Evolutionary conservation across 2,113 vertebrate genomes (phyloP).

Genomic region (Pantherophis guttatus): DNA sequence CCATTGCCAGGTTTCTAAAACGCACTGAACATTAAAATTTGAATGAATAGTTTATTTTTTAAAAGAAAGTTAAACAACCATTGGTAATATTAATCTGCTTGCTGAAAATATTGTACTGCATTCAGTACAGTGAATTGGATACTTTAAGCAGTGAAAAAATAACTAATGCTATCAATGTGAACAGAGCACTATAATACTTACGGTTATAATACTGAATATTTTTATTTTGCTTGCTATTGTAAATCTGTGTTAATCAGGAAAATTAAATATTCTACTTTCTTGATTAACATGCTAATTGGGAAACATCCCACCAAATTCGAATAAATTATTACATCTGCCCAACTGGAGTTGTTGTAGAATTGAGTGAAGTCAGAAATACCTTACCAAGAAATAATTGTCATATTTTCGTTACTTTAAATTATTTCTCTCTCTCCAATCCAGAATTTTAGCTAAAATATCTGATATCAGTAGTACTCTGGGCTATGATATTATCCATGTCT

Average conservation of each 20-base stretch:
- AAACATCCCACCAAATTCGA: neutral
- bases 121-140: neutral
- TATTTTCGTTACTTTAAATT: neutral
- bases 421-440: neutral
- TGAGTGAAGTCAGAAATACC: neutral
- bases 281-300: neutral
- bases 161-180: neutral
- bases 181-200: neutral
- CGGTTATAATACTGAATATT: neutral
- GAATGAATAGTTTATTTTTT: slow-evolving; percentile 28
- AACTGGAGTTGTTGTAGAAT: neutral
- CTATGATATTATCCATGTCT: neutral
- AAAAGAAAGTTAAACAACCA: neutral
- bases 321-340: neutral
- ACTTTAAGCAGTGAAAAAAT: neutral
- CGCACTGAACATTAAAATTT: neutral
- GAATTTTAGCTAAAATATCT: neutral
- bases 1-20: neutral
- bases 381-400: neutral
- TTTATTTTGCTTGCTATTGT: neutral
- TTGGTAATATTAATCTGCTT: neutral
- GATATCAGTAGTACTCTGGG: slow-evolving; percentile 1
- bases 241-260: neutral
- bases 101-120: neutral
- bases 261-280: neutral